phyloP scores from a whole-genome alignment of 2,797 vertebrate genomes.

The Girardinus metallicus region DNA sequence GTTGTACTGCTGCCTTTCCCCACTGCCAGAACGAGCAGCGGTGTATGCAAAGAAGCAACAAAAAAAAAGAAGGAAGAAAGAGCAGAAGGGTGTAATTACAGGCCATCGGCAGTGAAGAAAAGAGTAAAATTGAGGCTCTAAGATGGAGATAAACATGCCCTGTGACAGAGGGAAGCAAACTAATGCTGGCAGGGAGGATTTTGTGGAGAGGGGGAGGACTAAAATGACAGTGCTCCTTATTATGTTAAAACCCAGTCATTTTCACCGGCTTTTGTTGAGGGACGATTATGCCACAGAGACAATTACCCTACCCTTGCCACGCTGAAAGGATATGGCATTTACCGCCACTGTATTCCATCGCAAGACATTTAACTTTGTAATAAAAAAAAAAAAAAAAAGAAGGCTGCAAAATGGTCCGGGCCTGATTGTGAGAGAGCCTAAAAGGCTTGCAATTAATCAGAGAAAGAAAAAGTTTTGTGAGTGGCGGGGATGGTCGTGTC shows the following conservation, averaged over 20 bases:
- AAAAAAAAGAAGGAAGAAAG: not conserved
- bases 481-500: slow-evolving; percentile 10
- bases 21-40: slow-evolving; percentile 29
- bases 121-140: slow-evolving; percentile 49
- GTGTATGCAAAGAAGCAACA: slow-evolving; percentile 39
- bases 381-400: slow-evolving; percentile 40
- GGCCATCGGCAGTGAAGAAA: slow-evolving; percentile 44
- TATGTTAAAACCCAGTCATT: slow-evolving; percentile 76
- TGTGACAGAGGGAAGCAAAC: slow-evolving; percentile 55
- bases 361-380: slow-evolving; percentile 58
- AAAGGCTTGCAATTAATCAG: slow-evolving; percentile 72
- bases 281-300: slow-evolving; percentile 69
- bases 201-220: slow-evolving; percentile 29
- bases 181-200: slow-evolving; percentile 46
- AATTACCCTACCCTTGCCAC: slow-evolving; percentile 71
- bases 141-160: slow-evolving; percentile 61
- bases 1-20: slow-evolving; percentile 24
- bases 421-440: slow-evolving; percentile 61
- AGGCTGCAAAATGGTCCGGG: slow-evolving; percentile 47
- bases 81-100: slow-evolving; percentile 69
- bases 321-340: slow-evolving; percentile 75
- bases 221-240: slow-evolving; percentile 66
- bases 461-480: slow-evolving; percentile 35
- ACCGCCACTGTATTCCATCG: slow-evolving; percentile 62
- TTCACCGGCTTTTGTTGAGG: slow-evolving; percentile 72